phyloP scores from a whole-genome alignment of 23 tunicate species.

The Pegea sp. region DNA sequence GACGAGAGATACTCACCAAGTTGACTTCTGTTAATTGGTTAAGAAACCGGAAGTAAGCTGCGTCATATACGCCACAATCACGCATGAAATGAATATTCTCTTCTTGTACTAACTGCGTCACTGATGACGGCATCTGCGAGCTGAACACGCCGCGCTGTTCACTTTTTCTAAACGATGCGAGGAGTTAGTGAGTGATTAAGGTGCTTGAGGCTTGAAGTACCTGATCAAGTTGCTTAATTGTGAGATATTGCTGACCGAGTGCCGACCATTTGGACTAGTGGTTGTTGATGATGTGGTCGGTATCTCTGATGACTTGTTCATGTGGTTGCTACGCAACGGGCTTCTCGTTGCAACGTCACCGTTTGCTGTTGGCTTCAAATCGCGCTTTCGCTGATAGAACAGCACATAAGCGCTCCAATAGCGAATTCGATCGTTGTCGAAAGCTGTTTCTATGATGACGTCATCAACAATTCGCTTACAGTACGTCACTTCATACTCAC shows the following conservation, averaged over 20 bases:
- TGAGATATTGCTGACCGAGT: constrained; percentile 31
- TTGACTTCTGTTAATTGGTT: constrained; percentile 21
- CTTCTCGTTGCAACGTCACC: constrained; percentile 34
- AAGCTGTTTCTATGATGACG: constrained; percentile 21
- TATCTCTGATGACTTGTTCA: no score
- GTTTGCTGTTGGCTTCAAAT: constrained; percentile 32
- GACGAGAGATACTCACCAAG: constrained; percentile 24
- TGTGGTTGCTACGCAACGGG: no score
- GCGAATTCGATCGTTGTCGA: constrained; percentile 43
- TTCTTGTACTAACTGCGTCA: constrained; percentile 55
- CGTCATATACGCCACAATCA: constrained; percentile 37
- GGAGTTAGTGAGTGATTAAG: no score
- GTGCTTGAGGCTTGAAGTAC: no score
- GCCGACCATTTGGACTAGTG: constrained; percentile 12
- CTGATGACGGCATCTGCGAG: constrained; percentile 52
- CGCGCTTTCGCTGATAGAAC: constrained; percentile 53
- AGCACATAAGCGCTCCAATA: constrained; percentile 85
- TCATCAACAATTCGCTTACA: no score
- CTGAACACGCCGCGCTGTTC: constrained; percentile 59
- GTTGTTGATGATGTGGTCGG: background rate
- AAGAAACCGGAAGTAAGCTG: constrained; percentile 33
- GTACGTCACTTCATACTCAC: no score
- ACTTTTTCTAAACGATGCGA: constrained; percentile 34
- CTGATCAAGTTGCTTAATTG: constrained; percentile 56
- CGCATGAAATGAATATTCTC: constrained; percentile 75